These are phyloP conservation scores for Mantis religiosa DNA, from an alignment of 2,888 invertebrate species.

Conservation along the genomic window DNA sequence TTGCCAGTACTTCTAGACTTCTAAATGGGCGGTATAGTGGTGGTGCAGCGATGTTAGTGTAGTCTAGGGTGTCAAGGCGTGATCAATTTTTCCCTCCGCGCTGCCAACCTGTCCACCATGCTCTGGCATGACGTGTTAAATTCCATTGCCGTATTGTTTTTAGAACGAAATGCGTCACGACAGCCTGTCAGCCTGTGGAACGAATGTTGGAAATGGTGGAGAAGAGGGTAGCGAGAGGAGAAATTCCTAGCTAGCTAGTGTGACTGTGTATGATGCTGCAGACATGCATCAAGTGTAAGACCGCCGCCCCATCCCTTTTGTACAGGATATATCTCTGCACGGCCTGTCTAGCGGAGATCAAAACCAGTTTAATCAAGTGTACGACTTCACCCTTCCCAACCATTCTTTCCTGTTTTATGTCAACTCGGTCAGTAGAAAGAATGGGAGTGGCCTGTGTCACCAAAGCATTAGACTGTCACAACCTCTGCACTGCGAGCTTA, in stretches of 20 bases:
- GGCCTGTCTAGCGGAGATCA: slow-evolving; percentile 13
- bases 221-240: background rate
- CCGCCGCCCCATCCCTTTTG: background rate
- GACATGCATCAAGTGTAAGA: slow-evolving; percentile 3
- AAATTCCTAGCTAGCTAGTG: background rate
- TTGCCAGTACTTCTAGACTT: background rate
- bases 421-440: background rate
- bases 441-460: too few species aligned
- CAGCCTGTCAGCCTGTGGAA: slow-evolving; percentile 38
- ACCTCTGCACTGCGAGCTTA: background rate
- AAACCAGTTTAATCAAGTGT: slow-evolving; percentile 17
- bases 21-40: background rate
- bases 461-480: background rate
- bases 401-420: background rate
- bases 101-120: slow-evolving; percentile 15
- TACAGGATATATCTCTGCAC: background rate
- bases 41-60: background rate
- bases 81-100: slow-evolving; percentile 25
- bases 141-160: slow-evolving; percentile 38
- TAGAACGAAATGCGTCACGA: slow-evolving; percentile 40
- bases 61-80: slow-evolving; percentile 4
- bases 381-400: background rate
- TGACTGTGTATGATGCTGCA: slow-evolving; percentile 2
- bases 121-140: slow-evolving; percentile 40
- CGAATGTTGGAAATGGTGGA: slow-evolving; percentile 15